phyloP scores from a whole-genome alignment of 2,888 invertebrate species.

The Sesamia inferens region DNA sequence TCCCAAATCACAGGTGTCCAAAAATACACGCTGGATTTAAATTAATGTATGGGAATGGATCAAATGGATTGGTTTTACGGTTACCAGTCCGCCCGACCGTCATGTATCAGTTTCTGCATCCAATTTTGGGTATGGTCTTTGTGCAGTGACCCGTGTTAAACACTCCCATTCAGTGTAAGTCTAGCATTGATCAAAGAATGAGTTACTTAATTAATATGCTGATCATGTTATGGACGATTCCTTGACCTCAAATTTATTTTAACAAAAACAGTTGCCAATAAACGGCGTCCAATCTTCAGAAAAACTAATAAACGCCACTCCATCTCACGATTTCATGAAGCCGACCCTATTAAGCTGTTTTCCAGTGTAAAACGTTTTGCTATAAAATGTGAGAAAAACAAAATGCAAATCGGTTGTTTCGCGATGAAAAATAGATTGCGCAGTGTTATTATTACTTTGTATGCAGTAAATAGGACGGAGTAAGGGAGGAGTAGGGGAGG shows the following conservation, averaged over 20 bases:
- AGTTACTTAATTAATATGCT: neutral
- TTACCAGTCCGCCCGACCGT: slow-evolving; percentile 9
- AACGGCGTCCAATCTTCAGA: slow-evolving; percentile 11
- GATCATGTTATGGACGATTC: neutral
- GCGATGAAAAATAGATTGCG: slow-evolving; percentile 64
- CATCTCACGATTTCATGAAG: slow-evolving; percentile 26
- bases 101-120: slow-evolving; percentile 1
- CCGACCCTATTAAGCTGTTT: slow-evolving; percentile 51
- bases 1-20: slow-evolving; percentile 24
- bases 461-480: slow-evolving; percentile 57
- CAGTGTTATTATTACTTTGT: slow-evolving; percentile 57
- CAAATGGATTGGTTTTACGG: slow-evolving; percentile 35
- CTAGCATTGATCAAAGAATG: slow-evolving; percentile 15
- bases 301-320: slow-evolving; percentile 42
- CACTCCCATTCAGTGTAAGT: slow-evolving; percentile 8
- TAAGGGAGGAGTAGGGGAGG: neutral
- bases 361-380: slow-evolving; percentile 41
- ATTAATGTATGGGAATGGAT: slow-evolving; percentile 24
- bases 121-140: slow-evolving; percentile 20
- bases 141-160: slow-evolving; percentile 17
- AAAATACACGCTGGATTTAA: slow-evolving; percentile 33
- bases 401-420: slow-evolving; percentile 60
- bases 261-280: slow-evolving; percentile 11
- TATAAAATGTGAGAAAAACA: slow-evolving; percentile 56
- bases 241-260: neutral